Percentiles rank a stretch among this genome's conserved stretches.
These are phyloP conservation scores for Danionella dracula DNA, from an alignment of 2,797 vertebrate genomes.

Conservation along the genomic window DNA sequence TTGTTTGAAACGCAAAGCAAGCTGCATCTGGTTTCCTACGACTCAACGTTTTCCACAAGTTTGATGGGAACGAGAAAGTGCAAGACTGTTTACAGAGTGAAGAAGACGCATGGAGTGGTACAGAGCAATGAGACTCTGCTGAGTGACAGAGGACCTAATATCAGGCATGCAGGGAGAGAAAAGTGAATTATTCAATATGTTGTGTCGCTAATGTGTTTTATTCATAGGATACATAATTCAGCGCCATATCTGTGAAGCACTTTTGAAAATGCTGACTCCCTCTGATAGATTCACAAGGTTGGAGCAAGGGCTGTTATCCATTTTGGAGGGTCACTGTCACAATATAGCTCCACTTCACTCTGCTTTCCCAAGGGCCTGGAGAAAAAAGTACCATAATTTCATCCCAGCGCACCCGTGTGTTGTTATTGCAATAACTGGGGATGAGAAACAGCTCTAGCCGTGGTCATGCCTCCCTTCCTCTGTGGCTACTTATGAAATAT, in stretches of 20 bases:
- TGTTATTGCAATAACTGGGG: background rate
- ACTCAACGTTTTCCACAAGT: constrained; percentile 32
- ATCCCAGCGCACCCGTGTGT: constrained; percentile 6
- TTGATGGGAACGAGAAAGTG: constrained; percentile 54
- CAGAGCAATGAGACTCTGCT: constrained; percentile 32
- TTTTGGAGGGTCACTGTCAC: constrained; percentile 48
- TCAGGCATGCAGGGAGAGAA: constrained; percentile 54
- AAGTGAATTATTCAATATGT: constrained; percentile 79
- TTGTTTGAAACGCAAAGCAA: no score
- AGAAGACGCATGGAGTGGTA: constrained; percentile 57
- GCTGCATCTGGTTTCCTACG: constrained; percentile 61
- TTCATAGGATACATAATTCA: constrained; percentile 76
- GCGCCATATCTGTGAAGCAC: constrained; percentile 61
- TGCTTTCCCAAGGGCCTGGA: constrained; percentile 8
- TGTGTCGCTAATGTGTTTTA: constrained; percentile 78
- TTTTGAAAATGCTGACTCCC: constrained; percentile 63
- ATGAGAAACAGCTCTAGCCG: constrained; percentile 14
- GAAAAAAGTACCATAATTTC: constrained; percentile 13
- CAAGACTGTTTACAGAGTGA: constrained; percentile 54
- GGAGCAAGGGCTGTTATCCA: constrained; percentile 29
- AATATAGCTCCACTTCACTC: constrained; percentile 8
- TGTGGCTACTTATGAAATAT: constrained; percentile 15
- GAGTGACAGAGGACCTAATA: constrained; percentile 63
- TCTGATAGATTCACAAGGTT: constrained; percentile 56
- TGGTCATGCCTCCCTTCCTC: constrained; percentile 29